Base-by-base conservation (phyloP, 2,888 invertebrate species). In the Tenodera sinensis region DNA sequence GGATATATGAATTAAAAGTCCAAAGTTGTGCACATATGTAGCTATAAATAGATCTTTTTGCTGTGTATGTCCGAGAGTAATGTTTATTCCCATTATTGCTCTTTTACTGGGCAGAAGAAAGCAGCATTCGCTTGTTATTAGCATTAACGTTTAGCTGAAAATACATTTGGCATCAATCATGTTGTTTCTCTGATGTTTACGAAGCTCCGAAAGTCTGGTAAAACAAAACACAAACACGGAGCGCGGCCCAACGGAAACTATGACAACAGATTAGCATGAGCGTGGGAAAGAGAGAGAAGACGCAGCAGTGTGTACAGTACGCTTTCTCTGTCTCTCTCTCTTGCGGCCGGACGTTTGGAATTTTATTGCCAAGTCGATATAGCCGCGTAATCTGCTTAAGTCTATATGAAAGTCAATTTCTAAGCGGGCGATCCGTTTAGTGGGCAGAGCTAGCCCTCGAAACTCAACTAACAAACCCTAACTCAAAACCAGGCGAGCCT, bases 331-430 rank as follows among this genome's bases (percentile, higher is more conserved):
- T 54, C 54, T 54, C 15, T 54, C 54, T 54, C 54, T 15, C 20
- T 71, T 25, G 54, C 25, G 54, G 54, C 54, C 54, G 54, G 54
- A 71, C 54, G 54, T 71, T 71, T 71, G 54, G 20, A 71, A 71
- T 86, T 86, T 81, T 71, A 86, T 71, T 81, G 28, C 71, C 71
- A 81, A 54, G 71, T 28, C 81, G 28, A 81, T 86, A 86, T 71
- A 81, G 81, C 86, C 81, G n/a, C 86, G 30, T 86, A 86, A 86
- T 86, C 86, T 86, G 30, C 86, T 86, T 86, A 86, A 47, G 86
- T 86, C 81, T 86, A 28, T 81, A 86, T 86, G 81, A 86, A 86
- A 86, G 88, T 83, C 83, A 88, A 88, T 88, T 83, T 83, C 88
- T 42, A 28, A 83, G 83, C 88, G 54, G 54, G 20, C 54, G 27